Evolutionary conservation across 2,797 vertebrate species (phyloP).

Genomic region (Tenualosa thibaudeaui): DNA sequence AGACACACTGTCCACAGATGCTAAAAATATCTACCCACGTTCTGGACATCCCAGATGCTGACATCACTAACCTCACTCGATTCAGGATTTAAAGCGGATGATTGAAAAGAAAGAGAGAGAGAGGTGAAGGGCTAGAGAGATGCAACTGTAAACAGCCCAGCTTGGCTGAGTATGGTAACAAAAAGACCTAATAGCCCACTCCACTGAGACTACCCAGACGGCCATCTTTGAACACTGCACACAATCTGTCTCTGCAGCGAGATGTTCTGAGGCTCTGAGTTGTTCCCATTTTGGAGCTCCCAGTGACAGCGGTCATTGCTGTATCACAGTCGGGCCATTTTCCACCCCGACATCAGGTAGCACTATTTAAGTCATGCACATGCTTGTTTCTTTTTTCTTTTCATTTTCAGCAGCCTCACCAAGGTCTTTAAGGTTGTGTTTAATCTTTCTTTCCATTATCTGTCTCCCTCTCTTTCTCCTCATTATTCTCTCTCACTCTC

Average conservation of each 20-base stretch:
- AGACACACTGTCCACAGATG: slow-evolving; percentile 26
- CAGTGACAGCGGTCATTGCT: neutral
- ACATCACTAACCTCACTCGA: slow-evolving; percentile 46
- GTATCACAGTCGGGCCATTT: neutral
- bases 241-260: neutral
- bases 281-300: slow-evolving; percentile 1
- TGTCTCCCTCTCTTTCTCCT: neutral
- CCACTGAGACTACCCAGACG: slow-evolving; percentile 30
- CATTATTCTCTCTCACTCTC: neutral
- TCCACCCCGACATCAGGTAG: neutral
- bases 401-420: neutral
- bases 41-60: slow-evolving; percentile 54
- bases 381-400: neutral
- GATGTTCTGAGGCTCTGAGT: neutral
- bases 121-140: slow-evolving; percentile 26
- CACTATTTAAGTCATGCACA: neutral
- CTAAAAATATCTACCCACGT: slow-evolving; percentile 52
- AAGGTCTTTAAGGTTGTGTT: neutral
- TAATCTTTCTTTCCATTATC: neutral
- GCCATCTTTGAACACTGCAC: slow-evolving; percentile 6
- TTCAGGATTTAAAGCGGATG: slow-evolving; percentile 47
- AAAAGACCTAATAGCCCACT: slow-evolving; percentile 31
- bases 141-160: slow-evolving; percentile 33
- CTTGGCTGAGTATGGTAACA: slow-evolving; percentile 21
- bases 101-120: slow-evolving; percentile 38